Evolutionary conservation across 2,113 vertebrate species (phyloP), one percentile per base, ranked within the genome.

Genomic region (Neomonachus schauinslandi): DNA sequence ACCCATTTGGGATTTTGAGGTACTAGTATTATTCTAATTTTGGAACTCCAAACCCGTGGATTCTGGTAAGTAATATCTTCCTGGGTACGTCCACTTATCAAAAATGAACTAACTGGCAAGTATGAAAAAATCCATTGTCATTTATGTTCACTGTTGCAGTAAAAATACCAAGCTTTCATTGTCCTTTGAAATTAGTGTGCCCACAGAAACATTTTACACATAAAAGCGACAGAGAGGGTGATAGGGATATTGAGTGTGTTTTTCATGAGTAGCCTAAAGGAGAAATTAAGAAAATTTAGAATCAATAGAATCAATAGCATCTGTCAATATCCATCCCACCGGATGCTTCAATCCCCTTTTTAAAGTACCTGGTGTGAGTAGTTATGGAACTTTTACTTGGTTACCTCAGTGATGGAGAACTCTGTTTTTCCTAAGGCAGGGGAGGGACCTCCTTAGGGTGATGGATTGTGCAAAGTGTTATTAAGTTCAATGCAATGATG

Each of bases 231-330:
- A 87, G 84, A 79, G 51, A 26, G 87, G 14, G 67, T 74, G 21
- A 77, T 39, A 86, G 36, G 16, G 6, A 36, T 77, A 8, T 92
- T 61, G 74, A 83, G 14, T 77, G 28, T 94, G 24, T 67, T n/a
- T 77, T 89, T 82, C 85, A 96, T 69, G 55, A 19, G 14, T 39
- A 19, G 21, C 26, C 36, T 82, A 71, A 13, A 22, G 79, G 49
- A 96, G 28, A 91, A 95, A 81, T 36, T 15, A 82, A 90, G 53
- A 82, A 39, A 87, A 72, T 26, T 83, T 71, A 77, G 36, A 72
- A 49, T 80, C 88, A 77, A 24, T 9, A 71, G 42, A 74, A 51
- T 86, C 42, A 67, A 74, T 22, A 85, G 39, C 6, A 14, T 71
- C 3, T 3, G n/a, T 53, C 46, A 80, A 59, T 59, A 24, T 65